A percentile compares a stretch with the other conserved stretches of the same genome.
Conservation (phyloP, 2,113 vertebrate genomes). For the Dromas ardeola region DNA sequence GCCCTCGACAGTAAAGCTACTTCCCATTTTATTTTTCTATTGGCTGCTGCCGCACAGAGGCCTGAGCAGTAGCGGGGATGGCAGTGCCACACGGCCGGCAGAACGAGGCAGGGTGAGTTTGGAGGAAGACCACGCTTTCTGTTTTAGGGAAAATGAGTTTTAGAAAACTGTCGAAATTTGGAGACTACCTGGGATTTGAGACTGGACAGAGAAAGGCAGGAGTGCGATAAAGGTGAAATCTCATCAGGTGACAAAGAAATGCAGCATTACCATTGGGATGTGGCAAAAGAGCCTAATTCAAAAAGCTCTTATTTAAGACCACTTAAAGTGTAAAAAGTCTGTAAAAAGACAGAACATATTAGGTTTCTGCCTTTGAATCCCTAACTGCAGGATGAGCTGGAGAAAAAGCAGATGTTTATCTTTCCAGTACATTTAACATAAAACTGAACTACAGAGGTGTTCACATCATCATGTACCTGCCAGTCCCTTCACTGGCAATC, state of each 20-base stretch:
- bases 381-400: background rate
- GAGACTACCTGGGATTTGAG: background rate
- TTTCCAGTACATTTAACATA: conserved; percentile 22
- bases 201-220: background rate
- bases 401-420: conserved; percentile 11
- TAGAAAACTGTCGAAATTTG: background rate
- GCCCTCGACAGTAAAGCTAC: background rate
- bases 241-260: background rate
- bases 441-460: background rate
- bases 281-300: background rate
- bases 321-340: too few species aligned
- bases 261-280: background rate
- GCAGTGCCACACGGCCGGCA: background rate
- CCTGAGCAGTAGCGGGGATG: background rate
- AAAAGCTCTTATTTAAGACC: background rate
- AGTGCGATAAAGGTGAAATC: background rate
- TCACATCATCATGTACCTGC: background rate
- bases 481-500: background rate
- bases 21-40: background rate
- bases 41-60: background rate
- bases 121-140: background rate
- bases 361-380: background rate
- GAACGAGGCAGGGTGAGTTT: fast-evolving
- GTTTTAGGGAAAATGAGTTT: background rate
- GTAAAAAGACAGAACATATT: background rate